Conservation (phyloP, 2,797 vertebrate genomes). For the Pitangus sulphuratus region DNA sequence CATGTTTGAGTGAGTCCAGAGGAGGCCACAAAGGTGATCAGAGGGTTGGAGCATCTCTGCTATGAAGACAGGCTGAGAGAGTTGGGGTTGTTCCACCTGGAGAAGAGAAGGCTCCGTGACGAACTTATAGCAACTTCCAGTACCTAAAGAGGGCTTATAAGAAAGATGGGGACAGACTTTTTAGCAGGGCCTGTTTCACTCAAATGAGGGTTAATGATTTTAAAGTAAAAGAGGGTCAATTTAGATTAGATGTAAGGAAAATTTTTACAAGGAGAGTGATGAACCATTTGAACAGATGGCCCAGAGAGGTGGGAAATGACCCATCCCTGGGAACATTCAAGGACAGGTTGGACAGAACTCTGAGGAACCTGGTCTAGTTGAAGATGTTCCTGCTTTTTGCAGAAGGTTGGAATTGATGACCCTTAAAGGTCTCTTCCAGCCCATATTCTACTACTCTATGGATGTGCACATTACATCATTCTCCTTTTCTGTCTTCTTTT, state of each 20-base stretch:
- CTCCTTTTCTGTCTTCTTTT: background rate
- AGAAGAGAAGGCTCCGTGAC: background rate
- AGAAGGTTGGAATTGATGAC: background rate
- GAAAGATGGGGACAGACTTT: background rate
- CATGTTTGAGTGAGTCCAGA: background rate
- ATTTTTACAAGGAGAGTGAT: background rate
- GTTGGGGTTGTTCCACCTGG: background rate
- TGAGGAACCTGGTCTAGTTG: background rate
- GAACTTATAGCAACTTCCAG: background rate
- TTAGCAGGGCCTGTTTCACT: background rate
- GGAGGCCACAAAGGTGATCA: background rate
- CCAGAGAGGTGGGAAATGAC: background rate
- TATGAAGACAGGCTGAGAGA: background rate
- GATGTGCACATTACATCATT: accelerated
- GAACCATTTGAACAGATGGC: background rate
- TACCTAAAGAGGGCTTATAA: background rate
- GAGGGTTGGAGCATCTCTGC: background rate
- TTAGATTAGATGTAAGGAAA: background rate
- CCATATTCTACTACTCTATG: background rate
- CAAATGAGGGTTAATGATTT: background rate
- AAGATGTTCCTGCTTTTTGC: background rate
- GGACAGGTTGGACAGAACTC: background rate
- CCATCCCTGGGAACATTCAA: background rate
- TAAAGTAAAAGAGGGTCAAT: background rate
- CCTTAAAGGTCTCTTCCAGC: background rate